These are phyloP conservation scores for Ammodytes marinus DNA, from an alignment of 2,113 vertebrate genomes.

Conservation along the genomic window DNA sequence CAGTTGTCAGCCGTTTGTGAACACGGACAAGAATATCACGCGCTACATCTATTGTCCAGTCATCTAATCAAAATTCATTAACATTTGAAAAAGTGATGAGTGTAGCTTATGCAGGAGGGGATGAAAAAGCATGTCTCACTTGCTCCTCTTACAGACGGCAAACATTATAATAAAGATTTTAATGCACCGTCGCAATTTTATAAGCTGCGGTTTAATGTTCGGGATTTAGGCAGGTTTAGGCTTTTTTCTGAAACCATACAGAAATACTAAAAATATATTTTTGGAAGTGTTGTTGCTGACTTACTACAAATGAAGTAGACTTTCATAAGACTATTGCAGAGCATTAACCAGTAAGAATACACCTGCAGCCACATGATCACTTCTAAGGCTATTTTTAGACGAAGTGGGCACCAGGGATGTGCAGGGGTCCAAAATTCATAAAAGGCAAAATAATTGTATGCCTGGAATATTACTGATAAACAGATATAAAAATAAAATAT, in stretches of 20 bases:
- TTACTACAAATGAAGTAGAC: background rate
- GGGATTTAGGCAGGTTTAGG: background rate
- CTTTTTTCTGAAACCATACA: background rate
- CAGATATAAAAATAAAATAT: no score
- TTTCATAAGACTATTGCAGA: background rate
- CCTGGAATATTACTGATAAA: no score
- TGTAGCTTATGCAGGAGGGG: conserved; percentile 16
- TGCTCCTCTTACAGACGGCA: background rate
- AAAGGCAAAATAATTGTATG: no score
- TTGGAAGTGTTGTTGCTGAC: background rate
- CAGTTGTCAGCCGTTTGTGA: conserved; percentile 62
- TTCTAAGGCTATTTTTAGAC: no score
- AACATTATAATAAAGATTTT: background rate
- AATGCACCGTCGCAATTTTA: background rate
- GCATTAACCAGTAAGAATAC: background rate
- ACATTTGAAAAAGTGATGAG: conserved; percentile 67
- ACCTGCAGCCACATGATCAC: background rate
- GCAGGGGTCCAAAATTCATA: no score
- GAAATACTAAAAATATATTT: background rate
- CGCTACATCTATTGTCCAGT: conserved; percentile 61
- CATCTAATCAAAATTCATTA: conserved; percentile 66
- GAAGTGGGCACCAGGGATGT: no score
- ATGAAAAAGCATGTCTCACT: background rate
- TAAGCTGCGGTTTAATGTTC: background rate
- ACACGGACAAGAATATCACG: conserved; percentile 56